Percentiles rank a stretch among this genome's conserved stretches.
Conservation (phyloP, 1,140 invertebrate genomes). For the Drosophila nannoptera region DNA sequence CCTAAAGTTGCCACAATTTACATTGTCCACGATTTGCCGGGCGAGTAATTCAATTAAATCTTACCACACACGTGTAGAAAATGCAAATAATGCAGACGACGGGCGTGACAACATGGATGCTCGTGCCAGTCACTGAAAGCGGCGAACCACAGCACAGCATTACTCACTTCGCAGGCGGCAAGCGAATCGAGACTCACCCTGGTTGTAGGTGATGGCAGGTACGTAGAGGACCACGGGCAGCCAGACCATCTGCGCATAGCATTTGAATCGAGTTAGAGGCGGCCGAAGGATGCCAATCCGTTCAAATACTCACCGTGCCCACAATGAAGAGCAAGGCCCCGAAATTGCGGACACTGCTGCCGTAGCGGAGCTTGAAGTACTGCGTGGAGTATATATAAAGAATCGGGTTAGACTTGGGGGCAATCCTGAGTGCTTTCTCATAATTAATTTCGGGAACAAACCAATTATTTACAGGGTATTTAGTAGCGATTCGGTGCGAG, state of each 20-base stretch:
- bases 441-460: neutral
- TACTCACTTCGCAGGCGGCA: neutral
- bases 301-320: constrained; percentile 82
- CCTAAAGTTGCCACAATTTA: constrained; percentile 80
- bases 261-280: neutral
- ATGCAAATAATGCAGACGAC: constrained; percentile 92
- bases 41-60: constrained; percentile 70
- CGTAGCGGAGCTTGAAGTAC: constrained; percentile 90
- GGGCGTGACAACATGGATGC: constrained; percentile 88
- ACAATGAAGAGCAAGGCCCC: constrained; percentile 87
- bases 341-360: constrained; percentile 85
- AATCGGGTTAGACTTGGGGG: neutral
- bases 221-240: constrained; percentile 89
- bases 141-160: neutral
- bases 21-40: neutral
- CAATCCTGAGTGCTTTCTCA: neutral
- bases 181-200: constrained; percentile 80
- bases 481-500: neutral
- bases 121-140: constrained; percentile 89
- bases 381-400: constrained; percentile 70
- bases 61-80: constrained; percentile 94
- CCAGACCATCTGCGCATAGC: constrained; percentile 79
- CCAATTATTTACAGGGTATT: constrained; percentile 8
- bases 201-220: constrained; percentile 89
- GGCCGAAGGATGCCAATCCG: neutral